Base-by-base conservation (phyloP, 2,888 invertebrate genomes). In the Ophonus ardosiacus region DNA sequence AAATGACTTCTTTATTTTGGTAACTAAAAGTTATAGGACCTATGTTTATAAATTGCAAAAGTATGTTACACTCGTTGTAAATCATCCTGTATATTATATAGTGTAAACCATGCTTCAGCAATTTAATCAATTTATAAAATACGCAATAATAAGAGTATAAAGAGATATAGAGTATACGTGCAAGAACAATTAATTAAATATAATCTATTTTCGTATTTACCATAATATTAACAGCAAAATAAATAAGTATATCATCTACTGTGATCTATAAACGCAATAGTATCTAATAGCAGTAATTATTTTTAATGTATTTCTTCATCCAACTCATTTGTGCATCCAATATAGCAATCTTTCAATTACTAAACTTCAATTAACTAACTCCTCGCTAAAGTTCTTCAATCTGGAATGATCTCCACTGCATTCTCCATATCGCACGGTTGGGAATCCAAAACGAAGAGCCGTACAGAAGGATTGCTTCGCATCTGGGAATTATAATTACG, bases 401-500 rank as follows among this genome's bases (percentile, higher is more conserved):
- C 43, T 51, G 43, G 43, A 51, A 51, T 51, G 13, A 51, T 51
- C 43, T 51, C 43, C 43, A 13, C 43, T 10, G 43, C 43, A 51
- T 51, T 51, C 43, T 51, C 43, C 43, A 51, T 51, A 51, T 51
- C 43, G 43, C 43, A 51, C 43, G 43, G 13, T 13, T 51, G 43
- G 6, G 13, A 51, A 51, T 51, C 43, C 43, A 51, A 51, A 31
- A 31, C 31, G 31, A 31, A 31, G 31, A 68, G 40, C 31, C 18
- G 68, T 8, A 38, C 38, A 15, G 38, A 40, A 71, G 38, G 68
- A 63, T 38, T 15, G 43, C 71, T 40, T 18, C 71, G 71, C 71
- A 68, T 81, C 81, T 40, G 68, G 81, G 56, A 81, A 81, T 68
- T 81, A 68, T 81, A 81, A 81, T 81, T 81, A 81, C 71, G 81